These are phyloP conservation scores for Zoanthus sociatus DNA, from an alignment of 92 coral and sea anemone species.

Conservation along the genomic window DNA sequence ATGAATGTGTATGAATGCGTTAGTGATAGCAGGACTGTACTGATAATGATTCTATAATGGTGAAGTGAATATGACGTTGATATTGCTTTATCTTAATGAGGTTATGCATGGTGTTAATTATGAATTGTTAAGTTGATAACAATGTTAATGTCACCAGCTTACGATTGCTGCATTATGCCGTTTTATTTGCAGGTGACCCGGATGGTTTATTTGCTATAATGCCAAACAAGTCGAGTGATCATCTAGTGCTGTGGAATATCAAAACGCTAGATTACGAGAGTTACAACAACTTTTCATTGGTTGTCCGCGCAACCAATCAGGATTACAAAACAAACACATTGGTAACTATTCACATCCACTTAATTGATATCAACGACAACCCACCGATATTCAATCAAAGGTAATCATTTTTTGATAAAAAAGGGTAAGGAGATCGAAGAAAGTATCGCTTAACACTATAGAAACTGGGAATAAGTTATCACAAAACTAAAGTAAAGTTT, in stretches of 20 bases:
- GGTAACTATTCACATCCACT: conserved; percentile 1
- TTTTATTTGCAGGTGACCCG: neutral
- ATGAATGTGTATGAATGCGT: neutral
- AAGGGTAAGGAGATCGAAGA: too few species aligned
- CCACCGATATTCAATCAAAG: conserved; percentile 20
- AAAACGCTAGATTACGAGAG: conserved; percentile 28
- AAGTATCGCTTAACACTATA: too few species aligned
- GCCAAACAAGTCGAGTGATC: neutral
- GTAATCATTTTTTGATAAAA: neutral
- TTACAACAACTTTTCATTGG: neutral
- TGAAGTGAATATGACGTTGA: neutral
- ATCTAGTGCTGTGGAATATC: conserved; percentile 25
- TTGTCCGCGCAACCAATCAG: conserved; percentile 17
- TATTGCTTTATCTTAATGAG: neutral
- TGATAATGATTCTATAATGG: neutral
- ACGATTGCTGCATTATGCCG: neutral
- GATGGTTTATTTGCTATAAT: conserved; percentile 27
- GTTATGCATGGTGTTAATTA: too few species aligned
- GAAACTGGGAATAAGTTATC: neutral
- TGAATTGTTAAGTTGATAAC: too few species aligned
- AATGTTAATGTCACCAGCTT: too few species aligned
- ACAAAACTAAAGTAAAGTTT: neutral
- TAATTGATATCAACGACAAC: conserved; percentile 23
- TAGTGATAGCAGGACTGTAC: neutral
- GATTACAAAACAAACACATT: conserved; percentile 19